phyloP scores from a whole-genome alignment of 2,888 invertebrate genomes.

The Xestoiulus laeticollis region DNA sequence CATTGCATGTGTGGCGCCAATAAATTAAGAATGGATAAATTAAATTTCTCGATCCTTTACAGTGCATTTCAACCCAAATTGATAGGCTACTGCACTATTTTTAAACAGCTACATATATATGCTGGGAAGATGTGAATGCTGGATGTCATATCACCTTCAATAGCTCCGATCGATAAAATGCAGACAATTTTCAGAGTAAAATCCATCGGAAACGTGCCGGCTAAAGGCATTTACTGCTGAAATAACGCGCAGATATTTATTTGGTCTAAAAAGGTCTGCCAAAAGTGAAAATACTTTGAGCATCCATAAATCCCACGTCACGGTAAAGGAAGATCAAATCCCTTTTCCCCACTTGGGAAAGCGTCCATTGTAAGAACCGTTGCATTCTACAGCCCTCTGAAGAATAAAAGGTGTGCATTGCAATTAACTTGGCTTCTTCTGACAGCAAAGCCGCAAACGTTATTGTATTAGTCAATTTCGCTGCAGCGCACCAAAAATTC shows the following conservation, averaged over 20 bases:
- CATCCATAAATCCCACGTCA: neutral
- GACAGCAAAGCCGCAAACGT: neutral
- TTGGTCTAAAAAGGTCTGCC: neutral
- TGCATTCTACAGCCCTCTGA: neutral
- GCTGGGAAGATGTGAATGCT: no score
- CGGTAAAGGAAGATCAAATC: neutral
- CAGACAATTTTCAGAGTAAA: neutral
- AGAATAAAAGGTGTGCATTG: neutral
- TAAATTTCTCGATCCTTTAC: no score
- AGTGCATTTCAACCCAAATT: no score
- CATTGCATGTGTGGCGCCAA: neutral
- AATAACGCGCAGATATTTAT: slow-evolving; percentile 29
- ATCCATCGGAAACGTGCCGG: neutral
- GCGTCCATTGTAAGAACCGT: neutral
- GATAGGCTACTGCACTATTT: no score
- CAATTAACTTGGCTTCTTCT: neutral
- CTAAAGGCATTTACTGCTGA: neutral
- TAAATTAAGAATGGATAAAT: no score
- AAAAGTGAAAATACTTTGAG: neutral
- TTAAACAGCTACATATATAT: no score
- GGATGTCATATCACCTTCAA: neutral
- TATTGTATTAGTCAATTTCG: neutral
- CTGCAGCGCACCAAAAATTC: neutral
- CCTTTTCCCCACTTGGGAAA: neutral
- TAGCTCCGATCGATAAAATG: neutral